phyloP scores from a whole-genome alignment of 2,797 vertebrate genomes.

The Phrynocephalus vlangalii region DNA sequence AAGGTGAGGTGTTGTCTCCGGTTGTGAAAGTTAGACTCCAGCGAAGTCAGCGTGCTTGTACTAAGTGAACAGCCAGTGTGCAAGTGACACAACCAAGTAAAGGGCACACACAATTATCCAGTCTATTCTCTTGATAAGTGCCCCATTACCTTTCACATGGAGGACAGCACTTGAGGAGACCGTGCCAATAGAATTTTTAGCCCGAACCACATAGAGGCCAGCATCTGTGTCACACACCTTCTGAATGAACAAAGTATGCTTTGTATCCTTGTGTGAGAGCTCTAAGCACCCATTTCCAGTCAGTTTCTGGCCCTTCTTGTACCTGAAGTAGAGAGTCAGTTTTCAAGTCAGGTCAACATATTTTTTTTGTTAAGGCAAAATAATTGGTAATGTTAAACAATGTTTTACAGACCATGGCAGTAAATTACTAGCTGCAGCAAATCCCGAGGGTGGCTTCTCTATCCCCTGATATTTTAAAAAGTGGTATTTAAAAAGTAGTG shows the following conservation, averaged over 20 bases:
- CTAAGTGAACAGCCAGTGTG: conserved; percentile 82
- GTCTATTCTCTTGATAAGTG: conserved; percentile 75
- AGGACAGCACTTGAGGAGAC: conserved; percentile 81
- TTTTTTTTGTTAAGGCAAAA: conserved; percentile 32
- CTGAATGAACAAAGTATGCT: conserved; percentile 82
- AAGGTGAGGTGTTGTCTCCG: conserved; percentile 33
- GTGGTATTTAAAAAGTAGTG: not conserved
- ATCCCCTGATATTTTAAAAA: conserved; percentile 13
- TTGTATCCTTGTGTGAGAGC: conserved; percentile 82
- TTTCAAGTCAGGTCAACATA: conserved; percentile 77
- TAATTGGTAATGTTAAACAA: conserved; percentile 56
- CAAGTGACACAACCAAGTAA: conserved; percentile 82
- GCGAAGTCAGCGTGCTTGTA: conserved; percentile 44
- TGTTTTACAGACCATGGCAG: not conserved
- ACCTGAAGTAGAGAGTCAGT: conserved; percentile 91
- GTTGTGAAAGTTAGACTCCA: conserved; percentile 38
- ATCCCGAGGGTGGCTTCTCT: not conserved
- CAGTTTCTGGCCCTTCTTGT: conserved; percentile 86
- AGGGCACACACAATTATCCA: conserved; percentile 84
- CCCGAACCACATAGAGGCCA: conserved; percentile 78
- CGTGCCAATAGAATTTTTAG: conserved; percentile 78
- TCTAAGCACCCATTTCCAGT: conserved; percentile 79
- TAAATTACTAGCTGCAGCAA: not conserved
- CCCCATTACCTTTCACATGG: conserved; percentile 81
- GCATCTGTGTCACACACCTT: conserved; percentile 80